phyloP scores from a whole-genome alignment of 1,140 invertebrate genomes.

The Monomorium pharaonis region DNA sequence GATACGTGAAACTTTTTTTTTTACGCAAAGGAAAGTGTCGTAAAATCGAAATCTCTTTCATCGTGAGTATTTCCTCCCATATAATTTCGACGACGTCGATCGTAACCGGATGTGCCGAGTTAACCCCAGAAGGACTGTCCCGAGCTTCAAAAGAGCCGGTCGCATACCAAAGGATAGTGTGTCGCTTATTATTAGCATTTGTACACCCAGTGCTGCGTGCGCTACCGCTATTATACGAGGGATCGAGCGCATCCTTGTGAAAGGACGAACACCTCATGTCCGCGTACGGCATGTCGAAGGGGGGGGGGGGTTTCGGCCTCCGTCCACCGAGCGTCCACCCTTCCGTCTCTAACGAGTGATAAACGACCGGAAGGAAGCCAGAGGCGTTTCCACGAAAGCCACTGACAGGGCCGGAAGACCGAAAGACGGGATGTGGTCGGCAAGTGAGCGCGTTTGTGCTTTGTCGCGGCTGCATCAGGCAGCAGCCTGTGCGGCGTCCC shows the following conservation, averaged over 20 bases:
- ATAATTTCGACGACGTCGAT: slow-evolving; percentile 4
- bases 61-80: neutral
- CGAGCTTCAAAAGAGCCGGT: neutral
- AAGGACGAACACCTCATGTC: slow-evolving; percentile 27
- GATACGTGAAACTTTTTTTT: neutral
- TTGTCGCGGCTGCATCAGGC: slow-evolving; percentile 12
- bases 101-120: slow-evolving; percentile 29
- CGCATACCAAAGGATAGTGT: slow-evolving; percentile 23
- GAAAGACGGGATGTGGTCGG: slow-evolving; percentile 74
- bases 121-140: neutral
- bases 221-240: neutral
- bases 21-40: neutral
- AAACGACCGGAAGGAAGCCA: slow-evolving; percentile 82
- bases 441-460: slow-evolving; percentile 60
- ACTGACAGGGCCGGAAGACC: slow-evolving; percentile 69
- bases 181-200: slow-evolving; percentile 28
- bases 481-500: neutral
- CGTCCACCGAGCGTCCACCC: neutral
- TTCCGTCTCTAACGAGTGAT: slow-evolving; percentile 75
- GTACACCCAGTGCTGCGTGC: neutral
- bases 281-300: neutral
- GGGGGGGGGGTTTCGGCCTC: slow-evolving; percentile 35
- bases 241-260: slow-evolving; percentile 32
- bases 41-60: neutral
- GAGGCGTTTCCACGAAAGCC: slow-evolving; percentile 77